A percentile compares a stretch with the other conserved stretches of the same genome.
phyloP scores from a whole-genome alignment of 1,140 invertebrate genomes.

The Drosophila pruinosa region DNA sequence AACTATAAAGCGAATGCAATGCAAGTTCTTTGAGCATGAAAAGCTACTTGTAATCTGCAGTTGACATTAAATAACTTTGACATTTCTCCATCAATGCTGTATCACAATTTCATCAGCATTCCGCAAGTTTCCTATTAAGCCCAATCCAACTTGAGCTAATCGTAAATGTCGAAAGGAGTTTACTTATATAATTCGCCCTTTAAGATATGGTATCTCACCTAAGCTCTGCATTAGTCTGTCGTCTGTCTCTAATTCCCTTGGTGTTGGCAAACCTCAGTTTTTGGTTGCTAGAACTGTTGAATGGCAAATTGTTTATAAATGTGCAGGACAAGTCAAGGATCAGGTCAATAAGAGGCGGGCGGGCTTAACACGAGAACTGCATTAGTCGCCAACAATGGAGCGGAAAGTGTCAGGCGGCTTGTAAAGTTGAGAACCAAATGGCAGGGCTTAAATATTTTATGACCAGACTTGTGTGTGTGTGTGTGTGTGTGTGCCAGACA shows the following conservation, averaged over 20 bases:
- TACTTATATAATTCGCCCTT: too few relatives aligned
- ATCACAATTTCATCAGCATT: too few relatives aligned
- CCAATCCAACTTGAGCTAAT: not conserved
- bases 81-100: too few relatives aligned
- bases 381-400: constrained; percentile 55
- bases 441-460: constrained; percentile 64
- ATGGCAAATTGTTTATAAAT: not conserved
- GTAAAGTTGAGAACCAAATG: constrained; percentile 39
- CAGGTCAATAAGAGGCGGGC: not conserved
- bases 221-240: not conserved
- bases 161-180: not conserved
- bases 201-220: not conserved
- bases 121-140: not conserved
- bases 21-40: not conserved
- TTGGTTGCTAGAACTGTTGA: not conserved
- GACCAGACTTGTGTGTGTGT: constrained; percentile 17
- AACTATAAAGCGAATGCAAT: not conserved
- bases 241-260: not conserved
- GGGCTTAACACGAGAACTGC: constrained; percentile 61
- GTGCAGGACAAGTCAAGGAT: not conserved
- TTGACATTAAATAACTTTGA: not conserved
- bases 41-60: not conserved
- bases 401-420: constrained; percentile 26
- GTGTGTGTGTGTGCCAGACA: constrained; percentile 9
- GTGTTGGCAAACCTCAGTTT: not conserved